Conservation (phyloP, 2,888 invertebrate species). For the Acronicta leporina region DNA sequence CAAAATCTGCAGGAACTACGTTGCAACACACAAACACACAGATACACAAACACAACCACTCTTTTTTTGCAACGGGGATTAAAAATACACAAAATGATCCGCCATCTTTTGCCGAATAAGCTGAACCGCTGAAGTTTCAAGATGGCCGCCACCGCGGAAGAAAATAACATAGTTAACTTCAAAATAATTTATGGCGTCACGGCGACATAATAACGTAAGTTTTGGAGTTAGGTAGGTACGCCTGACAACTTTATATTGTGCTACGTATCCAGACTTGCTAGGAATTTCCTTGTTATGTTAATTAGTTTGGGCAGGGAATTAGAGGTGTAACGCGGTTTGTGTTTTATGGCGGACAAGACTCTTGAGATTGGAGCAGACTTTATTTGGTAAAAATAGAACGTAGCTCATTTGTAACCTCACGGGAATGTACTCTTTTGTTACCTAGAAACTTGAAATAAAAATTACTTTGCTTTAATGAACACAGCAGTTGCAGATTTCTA, state of each 20-base stretch:
- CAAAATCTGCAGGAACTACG: too few relatives aligned
- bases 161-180: conserved; percentile 52
- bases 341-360: conserved; percentile 29
- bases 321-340: conserved; percentile 24
- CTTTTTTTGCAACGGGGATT: too few relatives aligned
- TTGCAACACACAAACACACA: too few relatives aligned
- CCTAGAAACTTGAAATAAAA: neutral
- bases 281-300: conserved; percentile 54
- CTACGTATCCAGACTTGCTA: conserved; percentile 30
- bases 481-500: too few relatives aligned
- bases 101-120: conserved; percentile 15
- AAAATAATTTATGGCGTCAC: conserved; percentile 51
- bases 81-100: neutral
- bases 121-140: conserved; percentile 31
- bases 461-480: too few relatives aligned
- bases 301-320: conserved; percentile 51
- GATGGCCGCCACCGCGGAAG: conserved; percentile 35
- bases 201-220: conserved; percentile 55
- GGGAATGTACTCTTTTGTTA: conserved; percentile 3
- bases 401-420: conserved; percentile 14
- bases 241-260: conserved; percentile 51
- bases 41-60: too few relatives aligned
- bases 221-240: conserved; percentile 40
- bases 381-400: conserved; percentile 1
- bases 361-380: conserved; percentile 11